Conservation (phyloP, 2,888 invertebrate species). For the Macrosoma leucophasiata region DNA sequence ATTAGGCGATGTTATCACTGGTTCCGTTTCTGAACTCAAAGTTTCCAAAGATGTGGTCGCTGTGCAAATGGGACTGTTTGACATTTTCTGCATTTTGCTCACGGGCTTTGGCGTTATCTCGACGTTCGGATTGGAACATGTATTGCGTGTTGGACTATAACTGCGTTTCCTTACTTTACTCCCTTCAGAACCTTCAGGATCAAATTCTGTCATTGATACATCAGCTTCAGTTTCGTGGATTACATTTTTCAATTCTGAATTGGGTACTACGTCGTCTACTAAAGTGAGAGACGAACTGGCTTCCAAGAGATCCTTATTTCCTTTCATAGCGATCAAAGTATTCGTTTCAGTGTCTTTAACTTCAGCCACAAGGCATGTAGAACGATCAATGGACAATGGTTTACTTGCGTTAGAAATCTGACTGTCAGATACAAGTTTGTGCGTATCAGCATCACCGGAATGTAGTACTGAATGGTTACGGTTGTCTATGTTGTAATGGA, state of each 20-base stretch:
- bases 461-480: constrained; percentile 16
- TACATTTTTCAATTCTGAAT: constrained; percentile 33
- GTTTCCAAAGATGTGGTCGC: constrained; percentile 7
- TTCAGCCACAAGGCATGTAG: constrained; percentile 28
- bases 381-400: constrained; percentile 32
- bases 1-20: constrained; percentile 21
- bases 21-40: constrained; percentile 9
- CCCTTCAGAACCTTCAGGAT: constrained; percentile 19
- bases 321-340: constrained; percentile 54
- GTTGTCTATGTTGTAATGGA: constrained; percentile 19
- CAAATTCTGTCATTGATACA: constrained; percentile 16
- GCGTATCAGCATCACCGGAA: constrained; percentile 26
- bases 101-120: constrained; percentile 52
- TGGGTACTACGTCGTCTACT: constrained; percentile 42
- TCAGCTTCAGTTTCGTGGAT: constrained; percentile 27
- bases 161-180: constrained; percentile 41
- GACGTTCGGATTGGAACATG: constrained; percentile 11
- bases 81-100: constrained; percentile 47
- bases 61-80: constrained; percentile 30
- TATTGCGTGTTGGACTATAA: constrained; percentile 34
- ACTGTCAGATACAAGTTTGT: constrained; percentile 25
- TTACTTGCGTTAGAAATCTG: no score
- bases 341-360: constrained; percentile 43
- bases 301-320: constrained; percentile 44
- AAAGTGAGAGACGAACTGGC: constrained; percentile 49